These are phyloP conservation scores for Oryctolagus cuniculus DNA, from an alignment of 2,113 vertebrate genomes.

Conservation along the genomic window DNA sequence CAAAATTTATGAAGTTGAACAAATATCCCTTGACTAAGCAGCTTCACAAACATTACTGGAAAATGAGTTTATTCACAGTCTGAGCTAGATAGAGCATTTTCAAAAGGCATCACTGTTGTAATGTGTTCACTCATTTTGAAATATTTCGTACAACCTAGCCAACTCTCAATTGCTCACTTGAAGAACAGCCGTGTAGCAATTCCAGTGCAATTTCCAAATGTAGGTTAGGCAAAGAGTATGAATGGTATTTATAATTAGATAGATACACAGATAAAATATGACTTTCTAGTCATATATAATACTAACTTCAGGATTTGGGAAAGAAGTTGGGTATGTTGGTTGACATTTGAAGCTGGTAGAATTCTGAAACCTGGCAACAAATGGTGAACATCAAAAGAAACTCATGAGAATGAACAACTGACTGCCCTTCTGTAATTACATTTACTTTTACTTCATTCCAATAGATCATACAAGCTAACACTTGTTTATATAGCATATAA, in stretches of 20 bases:
- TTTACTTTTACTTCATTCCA: constrained; percentile 24
- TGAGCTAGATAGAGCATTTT: constrained; percentile 48
- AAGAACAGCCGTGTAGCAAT: background rate
- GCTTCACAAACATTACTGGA: constrained; percentile 53
- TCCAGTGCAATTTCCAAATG: background rate
- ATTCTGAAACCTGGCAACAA: constrained; percentile 48
- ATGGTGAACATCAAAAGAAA: constrained; percentile 3
- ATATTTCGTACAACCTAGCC: constrained; percentile 54
- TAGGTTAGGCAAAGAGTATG: background rate
- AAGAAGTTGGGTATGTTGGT: background rate
- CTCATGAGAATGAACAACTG: background rate
- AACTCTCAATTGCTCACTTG: constrained; percentile 57
- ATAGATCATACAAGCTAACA: background rate
- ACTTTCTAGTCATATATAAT: constrained; percentile 44
- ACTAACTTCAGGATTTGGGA: background rate
- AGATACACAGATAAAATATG: background rate
- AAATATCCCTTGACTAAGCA: constrained; percentile 45
- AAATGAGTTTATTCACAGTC: constrained; percentile 62
- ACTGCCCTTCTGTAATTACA: background rate
- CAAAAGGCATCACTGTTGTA: constrained; percentile 54
- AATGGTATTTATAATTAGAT: background rate
- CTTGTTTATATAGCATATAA: background rate
- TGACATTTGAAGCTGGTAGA: constrained; percentile 20
- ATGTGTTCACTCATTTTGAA: constrained; percentile 59
- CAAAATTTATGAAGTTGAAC: constrained; percentile 58